Evolutionary conservation across 2,113 vertebrate genomes (phyloP), one percentile per base, ranked within the genome.

Genomic region (Chaetorhynchus papuensis): DNA sequence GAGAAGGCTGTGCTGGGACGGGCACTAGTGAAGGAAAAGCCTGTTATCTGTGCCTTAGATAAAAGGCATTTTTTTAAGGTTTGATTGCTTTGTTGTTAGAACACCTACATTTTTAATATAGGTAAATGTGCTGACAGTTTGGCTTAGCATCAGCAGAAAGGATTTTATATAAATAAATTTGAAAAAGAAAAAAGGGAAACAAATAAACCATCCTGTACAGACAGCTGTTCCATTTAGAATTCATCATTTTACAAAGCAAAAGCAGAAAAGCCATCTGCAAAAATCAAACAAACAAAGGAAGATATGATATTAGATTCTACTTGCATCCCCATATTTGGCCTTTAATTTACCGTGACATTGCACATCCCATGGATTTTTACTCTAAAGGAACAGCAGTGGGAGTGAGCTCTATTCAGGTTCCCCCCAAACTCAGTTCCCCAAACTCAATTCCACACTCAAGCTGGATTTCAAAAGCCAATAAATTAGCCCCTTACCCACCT

Each of bases 151-250:
- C 89, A 94, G 84, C 81, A 91, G 59, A 96, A 95, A 91, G 13
- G 50, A 72, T 83, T 96, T 91, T 57, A 88, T 93, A 88, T 86
- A 87, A 96, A 95, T 91, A 96, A 90, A 92, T 78, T 18, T 87
- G 42, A 74, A 87, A 89, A 93, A 68, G 35, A 90, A 90, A 92
- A 94, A 88, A 86, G 59, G 65, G 42, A 95, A 93, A 92, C 93
- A 97, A 93, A 96, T 96, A 96, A 96, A 92, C 75, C 76, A 75
- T 78, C 88, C 93, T 96, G 89, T 96, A 95, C 83, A 94, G 95
- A 92, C 94, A 96, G 95, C 94, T 96, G 95, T 88, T 96, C 61
- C 70, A 87, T 83, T 95, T 96, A 96, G 92, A 95, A 97, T 92
- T 95, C 85, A 96, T 90, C 52, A 89, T 93, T 94, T 96, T 92